Evolutionary conservation across 1,140 invertebrate genomes (phyloP), one percentile per base, ranked within the genome.

Genomic region (Drosophila melanica): DNA sequence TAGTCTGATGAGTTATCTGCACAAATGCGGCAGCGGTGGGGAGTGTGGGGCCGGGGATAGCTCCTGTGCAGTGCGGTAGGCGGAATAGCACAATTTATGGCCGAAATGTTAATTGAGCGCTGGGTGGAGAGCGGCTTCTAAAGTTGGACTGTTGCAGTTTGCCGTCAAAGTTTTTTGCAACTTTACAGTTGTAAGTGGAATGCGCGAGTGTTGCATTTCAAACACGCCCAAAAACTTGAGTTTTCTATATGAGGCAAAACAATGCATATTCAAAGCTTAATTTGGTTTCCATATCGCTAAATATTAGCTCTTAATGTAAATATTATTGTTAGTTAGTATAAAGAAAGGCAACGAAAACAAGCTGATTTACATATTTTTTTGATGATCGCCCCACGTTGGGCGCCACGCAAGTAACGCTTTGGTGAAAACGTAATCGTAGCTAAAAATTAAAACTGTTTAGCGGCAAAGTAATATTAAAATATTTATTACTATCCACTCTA

Each of bases 1-100:
- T 87, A 87, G 82, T 87, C 82, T 89, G 82, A 87, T 87, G 82
- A 87, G 84, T 89, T 87, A 87, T 87, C 82, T 87, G 72, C 72
- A 63, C 78, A 82, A 87, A 74, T 87, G 84, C 84, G 79, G 76
- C 79, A 75, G 55, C 33, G 23, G 41, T 20, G 44, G 14, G 57
- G 39, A 11, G 30, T 7, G 8, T 0, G 14, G 10, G 44, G 16
- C 11, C 11, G 4, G 27, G 1, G 3, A 23, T 23, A 27, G 18
- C 27, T 10, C 18, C 18, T 33, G 12, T 5, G 5, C 11, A 18
- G 39, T 65, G 53, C 20, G 44, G 65, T 35, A 58, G 64, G 70
- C 70, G 65, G 64, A 53, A 68, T 73, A 79, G 60, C 51, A 76
- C 53, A 82, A 87, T 87, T 87, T 89, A 87, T 89, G 68, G 76